Conservation (phyloP, 1,140 invertebrate genomes). For the Pachyrhynchus sulphureomaculatus region DNA sequence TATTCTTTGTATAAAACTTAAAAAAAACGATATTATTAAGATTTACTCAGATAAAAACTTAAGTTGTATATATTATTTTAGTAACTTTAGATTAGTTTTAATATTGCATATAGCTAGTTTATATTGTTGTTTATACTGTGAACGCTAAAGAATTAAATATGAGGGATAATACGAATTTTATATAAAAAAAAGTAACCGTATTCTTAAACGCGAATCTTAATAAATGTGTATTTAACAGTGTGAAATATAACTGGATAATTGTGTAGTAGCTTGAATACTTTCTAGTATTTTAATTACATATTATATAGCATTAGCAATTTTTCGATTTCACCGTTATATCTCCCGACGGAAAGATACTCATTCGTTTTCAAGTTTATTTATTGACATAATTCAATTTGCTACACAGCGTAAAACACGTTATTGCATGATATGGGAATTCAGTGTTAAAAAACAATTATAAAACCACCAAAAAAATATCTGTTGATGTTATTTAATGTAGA, state of each 20-base stretch:
- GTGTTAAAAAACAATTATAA: conserved; percentile 40
- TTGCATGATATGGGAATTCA: conserved; percentile 36
- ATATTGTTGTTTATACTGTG: conserved; percentile 39
- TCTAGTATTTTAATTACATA: too few relatives aligned
- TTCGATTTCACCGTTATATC: too few relatives aligned
- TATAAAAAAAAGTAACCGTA: conserved; percentile 9
- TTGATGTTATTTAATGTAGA: conserved; percentile 45
- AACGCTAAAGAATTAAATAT: conserved; percentile 24
- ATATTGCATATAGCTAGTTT: conserved; percentile 27
- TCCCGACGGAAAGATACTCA: too few relatives aligned
- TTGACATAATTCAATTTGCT: not conserved
- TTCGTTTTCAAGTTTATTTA: not conserved
- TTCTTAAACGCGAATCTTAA: not conserved
- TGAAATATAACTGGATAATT: conserved; percentile 25
- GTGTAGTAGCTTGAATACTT: conserved; percentile 16
- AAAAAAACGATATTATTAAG: conserved; percentile 16
- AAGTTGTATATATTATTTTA: conserved; percentile 44
- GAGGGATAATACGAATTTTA: conserved; percentile 31
- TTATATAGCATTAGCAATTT: too few relatives aligned
- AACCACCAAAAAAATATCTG: conserved; percentile 36
- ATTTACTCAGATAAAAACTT: conserved; percentile 22
- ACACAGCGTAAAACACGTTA: conserved; percentile 17
- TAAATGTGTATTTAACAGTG: conserved; percentile 24
- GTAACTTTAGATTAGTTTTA: conserved; percentile 40
- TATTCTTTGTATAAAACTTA: conserved; percentile 2